Base-by-base conservation (phyloP, 1,140 invertebrate species). In the Alviniconcha marisindica region DNA sequence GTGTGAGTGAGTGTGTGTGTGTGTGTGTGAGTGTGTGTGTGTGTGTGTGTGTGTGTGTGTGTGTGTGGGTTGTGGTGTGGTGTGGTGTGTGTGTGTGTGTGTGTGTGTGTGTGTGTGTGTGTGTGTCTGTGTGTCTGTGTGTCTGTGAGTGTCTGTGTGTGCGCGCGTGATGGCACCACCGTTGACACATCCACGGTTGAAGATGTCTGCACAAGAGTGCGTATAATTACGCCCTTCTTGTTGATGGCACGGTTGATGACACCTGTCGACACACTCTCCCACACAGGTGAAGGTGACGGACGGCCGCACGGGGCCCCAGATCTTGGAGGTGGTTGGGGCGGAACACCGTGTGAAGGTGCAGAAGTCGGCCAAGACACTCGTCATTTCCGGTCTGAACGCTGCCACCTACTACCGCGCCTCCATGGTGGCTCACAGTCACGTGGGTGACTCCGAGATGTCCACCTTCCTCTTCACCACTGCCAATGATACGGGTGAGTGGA, bases 351-450 rank as follows among this genome's bases (percentile, higher is more conserved):
- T 80, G 31, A 63, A 60, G 18, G 78, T 80, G 18, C 78, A 66
- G 60, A 63, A 38, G 54, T 44, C 40, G 10, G 78, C 60, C 51
- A 80, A 80, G 78, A 63, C 54, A 14, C 12, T 80, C 18, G 78
- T 80, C 33, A 80, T 80, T 14, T 80, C 78, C 36, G 54, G 56
- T 4, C 56, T 80, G 60, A 33, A 60, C 21, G 56, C 66, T 4
- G 36, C 31, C 33, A 80, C 78, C 21, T 66, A 38, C 48, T 80
- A 80, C 78, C 56, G 78, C 18, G 38, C 56, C 78, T 42, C 56
- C 78, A 80, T 80, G 78, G 40, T 66, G 36, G 78, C 78, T 14
- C 56, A 80, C 78, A 80, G 60, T 44, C 40, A 80, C 38, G 56
- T 80, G 33, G 78, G 78, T 0, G 56, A 33, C 56, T 80, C 78